These are phyloP conservation scores for Euborellia annulipes DNA, from an alignment of 1,140 invertebrate species.

Conservation along the genomic window DNA sequence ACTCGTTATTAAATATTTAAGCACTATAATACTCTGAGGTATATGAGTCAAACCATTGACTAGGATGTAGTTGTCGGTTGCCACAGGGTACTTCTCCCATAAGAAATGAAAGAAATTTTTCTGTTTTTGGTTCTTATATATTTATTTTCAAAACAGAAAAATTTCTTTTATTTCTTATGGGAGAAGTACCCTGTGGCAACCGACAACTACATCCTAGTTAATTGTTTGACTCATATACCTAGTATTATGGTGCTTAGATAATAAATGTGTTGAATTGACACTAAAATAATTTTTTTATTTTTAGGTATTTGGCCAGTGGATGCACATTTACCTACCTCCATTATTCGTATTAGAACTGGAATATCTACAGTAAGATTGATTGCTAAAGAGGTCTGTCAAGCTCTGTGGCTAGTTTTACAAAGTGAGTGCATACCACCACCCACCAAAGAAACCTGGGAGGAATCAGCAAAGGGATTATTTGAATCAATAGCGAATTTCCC, in stretches of 20 bases:
- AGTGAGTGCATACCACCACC: slow-evolving; percentile 11
- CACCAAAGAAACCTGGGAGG: slow-evolving; percentile 11
- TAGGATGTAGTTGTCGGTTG: too few species aligned
- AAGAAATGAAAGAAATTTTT: too few species aligned
- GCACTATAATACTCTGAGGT: too few species aligned
- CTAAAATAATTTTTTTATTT: slow-evolving; percentile 7
- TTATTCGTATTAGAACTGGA: slow-evolving; percentile 10
- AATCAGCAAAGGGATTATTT: slow-evolving; percentile 6
- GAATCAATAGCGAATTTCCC: slow-evolving; percentile 7
- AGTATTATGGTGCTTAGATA: background rate
- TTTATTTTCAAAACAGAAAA: background rate
- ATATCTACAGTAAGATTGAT: slow-evolving; percentile 8
- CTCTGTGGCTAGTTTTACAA: slow-evolving; percentile 14
- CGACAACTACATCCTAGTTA: background rate
- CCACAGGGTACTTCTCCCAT: too few species aligned
- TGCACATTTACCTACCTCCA: slow-evolving; percentile 16
- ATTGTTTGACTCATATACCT: background rate
- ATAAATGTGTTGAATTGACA: slow-evolving; percentile 3
- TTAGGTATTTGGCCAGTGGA: slow-evolving; percentile 15
- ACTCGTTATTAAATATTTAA: too few species aligned
- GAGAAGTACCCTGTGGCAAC: slow-evolving; percentile 1
- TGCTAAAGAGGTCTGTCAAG: slow-evolving; percentile 13
- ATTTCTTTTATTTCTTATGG: background rate
- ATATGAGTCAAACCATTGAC: too few species aligned
- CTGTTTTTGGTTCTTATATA: too few species aligned